phyloP scores from a whole-genome alignment of 2,113 vertebrate species.

The Microtus oregoni region DNA sequence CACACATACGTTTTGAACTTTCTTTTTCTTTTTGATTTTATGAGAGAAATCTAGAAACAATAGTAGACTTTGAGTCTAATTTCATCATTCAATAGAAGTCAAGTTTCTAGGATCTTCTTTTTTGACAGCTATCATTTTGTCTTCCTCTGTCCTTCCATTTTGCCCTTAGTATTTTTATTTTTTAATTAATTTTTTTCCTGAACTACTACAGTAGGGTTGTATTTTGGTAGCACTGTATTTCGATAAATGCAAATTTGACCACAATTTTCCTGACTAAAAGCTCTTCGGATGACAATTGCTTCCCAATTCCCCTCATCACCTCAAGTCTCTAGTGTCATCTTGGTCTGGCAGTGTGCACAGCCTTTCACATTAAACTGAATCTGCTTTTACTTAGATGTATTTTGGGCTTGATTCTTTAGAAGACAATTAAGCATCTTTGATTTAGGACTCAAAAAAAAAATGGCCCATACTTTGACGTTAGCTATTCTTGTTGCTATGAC shows the following conservation, averaged over 20 bases:
- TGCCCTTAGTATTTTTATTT: neutral
- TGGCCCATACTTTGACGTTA: neutral
- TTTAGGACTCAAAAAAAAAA: neutral
- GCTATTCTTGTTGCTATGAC: neutral
- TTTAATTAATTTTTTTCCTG: neutral
- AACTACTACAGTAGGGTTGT: neutral
- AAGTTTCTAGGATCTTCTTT: neutral
- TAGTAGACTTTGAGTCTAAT: neutral
- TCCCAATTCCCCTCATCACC: neutral
- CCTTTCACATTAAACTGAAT: neutral
- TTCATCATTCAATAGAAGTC: neutral
- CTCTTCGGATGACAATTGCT: neutral
- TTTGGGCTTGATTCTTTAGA: neutral
- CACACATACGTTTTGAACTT: neutral
- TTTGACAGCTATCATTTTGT: neutral
- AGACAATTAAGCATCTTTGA: neutral
- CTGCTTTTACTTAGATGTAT: neutral
- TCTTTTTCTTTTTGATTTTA: neutral
- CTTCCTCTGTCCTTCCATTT: neutral
- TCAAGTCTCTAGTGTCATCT: neutral
- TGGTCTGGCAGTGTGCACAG: rapidly evolving
- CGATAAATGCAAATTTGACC: conserved; percentile 38
- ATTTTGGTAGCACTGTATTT: conserved; percentile 19
- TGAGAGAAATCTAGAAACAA: neutral
- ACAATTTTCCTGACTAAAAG: neutral